These are phyloP conservation scores for Sphinx pinastri DNA, from an alignment of 2,888 invertebrate genomes.

Conservation along the genomic window DNA sequence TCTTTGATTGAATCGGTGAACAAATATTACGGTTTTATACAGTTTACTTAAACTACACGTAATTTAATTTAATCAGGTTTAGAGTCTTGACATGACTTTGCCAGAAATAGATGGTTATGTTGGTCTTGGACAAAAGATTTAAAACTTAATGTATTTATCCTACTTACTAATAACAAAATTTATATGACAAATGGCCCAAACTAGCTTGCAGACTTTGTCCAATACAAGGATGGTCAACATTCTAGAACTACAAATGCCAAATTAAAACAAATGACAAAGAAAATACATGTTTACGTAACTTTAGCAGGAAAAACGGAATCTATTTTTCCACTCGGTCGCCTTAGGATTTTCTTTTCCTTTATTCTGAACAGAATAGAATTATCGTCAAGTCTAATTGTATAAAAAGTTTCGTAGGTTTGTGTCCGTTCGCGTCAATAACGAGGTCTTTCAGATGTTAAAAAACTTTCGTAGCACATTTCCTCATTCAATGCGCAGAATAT, in stretches of 20 bases:
- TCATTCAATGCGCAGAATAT: background rate
- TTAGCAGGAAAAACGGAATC: background rate
- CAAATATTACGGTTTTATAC: too few species aligned
- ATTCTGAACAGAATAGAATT: background rate
- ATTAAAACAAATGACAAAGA: background rate
- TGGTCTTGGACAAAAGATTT: too few species aligned
- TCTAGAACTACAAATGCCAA: background rate
- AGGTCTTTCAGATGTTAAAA: background rate
- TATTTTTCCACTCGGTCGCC: slow-evolving; percentile 17
- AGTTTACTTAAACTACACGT: too few species aligned
- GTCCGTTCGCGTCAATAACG: background rate
- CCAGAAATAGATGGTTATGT: too few species aligned
- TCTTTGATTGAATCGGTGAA: too few species aligned
- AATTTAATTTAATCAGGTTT: too few species aligned
- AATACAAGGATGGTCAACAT: background rate
- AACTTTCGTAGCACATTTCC: background rate
- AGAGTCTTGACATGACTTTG: too few species aligned
- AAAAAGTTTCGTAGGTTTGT: slow-evolving; percentile 12
- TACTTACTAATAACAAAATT: too few species aligned
- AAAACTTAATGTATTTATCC: too few species aligned
- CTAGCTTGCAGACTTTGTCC: too few species aligned
- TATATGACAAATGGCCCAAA: too few species aligned
- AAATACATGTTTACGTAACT: background rate
- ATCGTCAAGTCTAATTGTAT: slow-evolving; percentile 5
- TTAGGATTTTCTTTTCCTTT: background rate